A percentile compares a stretch with the other conserved stretches of the same genome.
These are phyloP conservation scores for Meteorus sp. DNA, from an alignment of 1,140 invertebrate species.

Conservation along the genomic window DNA sequence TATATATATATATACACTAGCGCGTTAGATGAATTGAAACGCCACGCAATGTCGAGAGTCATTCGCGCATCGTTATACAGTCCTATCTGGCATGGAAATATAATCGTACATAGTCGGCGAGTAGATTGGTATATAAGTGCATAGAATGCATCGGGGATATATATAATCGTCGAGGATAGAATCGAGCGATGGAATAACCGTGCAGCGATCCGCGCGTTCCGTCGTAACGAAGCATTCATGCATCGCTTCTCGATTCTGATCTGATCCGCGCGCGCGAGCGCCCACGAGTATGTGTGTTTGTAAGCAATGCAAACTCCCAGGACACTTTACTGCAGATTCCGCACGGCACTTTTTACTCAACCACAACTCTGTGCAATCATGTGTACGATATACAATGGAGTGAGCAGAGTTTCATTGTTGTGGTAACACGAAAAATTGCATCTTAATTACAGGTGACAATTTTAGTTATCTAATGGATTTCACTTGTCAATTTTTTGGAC, in stretches of 20 bases:
- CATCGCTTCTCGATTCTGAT: conserved; percentile 30
- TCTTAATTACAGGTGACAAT: too few species aligned
- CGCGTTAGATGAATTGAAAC: neutral
- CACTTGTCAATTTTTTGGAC: too few species aligned
- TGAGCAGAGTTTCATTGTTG: too few species aligned
- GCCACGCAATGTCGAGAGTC: conserved; percentile 23
- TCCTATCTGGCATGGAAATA: conserved; percentile 12
- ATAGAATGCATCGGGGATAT: conserved; percentile 14
- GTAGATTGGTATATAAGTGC: too few species aligned
- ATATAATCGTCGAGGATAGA: neutral
- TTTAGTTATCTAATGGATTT: too few species aligned
- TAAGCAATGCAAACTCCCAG: conserved; percentile 16
- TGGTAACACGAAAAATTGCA: neutral
- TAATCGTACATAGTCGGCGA: neutral
- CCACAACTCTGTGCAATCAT: too few species aligned
- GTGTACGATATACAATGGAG: too few species aligned
- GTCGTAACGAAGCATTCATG: conserved; percentile 34
- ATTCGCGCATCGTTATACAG: conserved; percentile 27
- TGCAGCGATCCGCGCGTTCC: neutral
- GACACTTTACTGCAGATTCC: conserved; percentile 7
- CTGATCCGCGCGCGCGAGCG: conserved; percentile 14
- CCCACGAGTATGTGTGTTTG: too few species aligned
- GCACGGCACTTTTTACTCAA: too few species aligned
- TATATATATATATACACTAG: too few species aligned
- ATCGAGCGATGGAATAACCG: neutral